These are phyloP conservation scores for Calyptommatus sinebrachiatus DNA, from an alignment of 2,113 vertebrate genomes.

Conservation along the genomic window DNA sequence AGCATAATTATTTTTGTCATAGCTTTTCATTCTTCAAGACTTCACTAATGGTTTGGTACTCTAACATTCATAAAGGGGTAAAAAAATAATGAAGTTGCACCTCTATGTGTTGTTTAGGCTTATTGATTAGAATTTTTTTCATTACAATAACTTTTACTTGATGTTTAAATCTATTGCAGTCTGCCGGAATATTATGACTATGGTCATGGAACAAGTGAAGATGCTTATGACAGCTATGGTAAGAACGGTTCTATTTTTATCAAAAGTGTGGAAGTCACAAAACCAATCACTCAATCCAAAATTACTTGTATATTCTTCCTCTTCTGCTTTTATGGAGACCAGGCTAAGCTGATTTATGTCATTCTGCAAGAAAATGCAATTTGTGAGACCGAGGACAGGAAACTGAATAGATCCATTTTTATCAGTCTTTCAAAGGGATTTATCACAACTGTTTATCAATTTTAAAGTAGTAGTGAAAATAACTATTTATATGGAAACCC, in stretches of 20 bases:
- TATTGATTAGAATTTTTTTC: constrained; percentile 37
- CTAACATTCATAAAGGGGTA: neutral
- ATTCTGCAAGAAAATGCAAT: constrained; percentile 52
- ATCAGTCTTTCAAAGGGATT: constrained; percentile 63
- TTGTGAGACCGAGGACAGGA: constrained; percentile 39
- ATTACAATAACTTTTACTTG: constrained; percentile 50
- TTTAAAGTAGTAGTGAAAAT: constrained; percentile 42
- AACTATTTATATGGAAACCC: constrained; percentile 35
- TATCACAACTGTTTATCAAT: constrained; percentile 55
- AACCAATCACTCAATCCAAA: constrained; percentile 51
- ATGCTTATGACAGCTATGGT: constrained; percentile 94
- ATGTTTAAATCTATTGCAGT: constrained; percentile 78
- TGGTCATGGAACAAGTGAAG: constrained; percentile 86
- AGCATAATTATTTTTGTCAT: constrained; percentile 11
- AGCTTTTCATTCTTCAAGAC: constrained; percentile 15
- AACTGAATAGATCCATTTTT: constrained; percentile 60
- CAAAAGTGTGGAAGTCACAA: constrained; percentile 53
- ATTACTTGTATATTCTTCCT: constrained; percentile 46
- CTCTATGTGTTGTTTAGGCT: constrained; percentile 32
- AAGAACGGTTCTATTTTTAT: constrained; percentile 67
- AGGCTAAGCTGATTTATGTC: constrained; percentile 59
- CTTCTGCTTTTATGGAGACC: constrained; percentile 40
- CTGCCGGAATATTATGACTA: constrained; percentile 96
- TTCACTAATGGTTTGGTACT: neutral
- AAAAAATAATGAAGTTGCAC: constrained; percentile 27